Evolutionary conservation across 2,888 invertebrate genomes (phyloP).

Genomic region (Oegoconia quadripuncta): DNA sequence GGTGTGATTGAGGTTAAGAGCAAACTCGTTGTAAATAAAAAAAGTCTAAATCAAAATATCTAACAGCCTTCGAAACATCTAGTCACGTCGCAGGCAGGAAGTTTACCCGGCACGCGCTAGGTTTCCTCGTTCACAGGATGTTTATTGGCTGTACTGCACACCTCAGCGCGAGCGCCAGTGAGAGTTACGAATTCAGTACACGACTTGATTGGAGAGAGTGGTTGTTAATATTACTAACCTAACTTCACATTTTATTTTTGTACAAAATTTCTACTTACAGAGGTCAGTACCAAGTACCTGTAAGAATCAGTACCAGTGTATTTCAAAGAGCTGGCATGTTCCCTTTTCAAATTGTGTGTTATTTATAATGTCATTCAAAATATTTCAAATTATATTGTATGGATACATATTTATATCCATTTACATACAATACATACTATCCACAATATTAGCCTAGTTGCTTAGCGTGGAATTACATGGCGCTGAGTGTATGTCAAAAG

Average conservation of each 20-base stretch:
- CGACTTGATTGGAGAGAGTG: not conserved
- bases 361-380: too few species aligned
- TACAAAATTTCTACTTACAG: not conserved
- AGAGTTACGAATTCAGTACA: constrained; percentile 26
- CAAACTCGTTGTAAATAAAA: too few species aligned
- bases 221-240: not conserved
- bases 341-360: too few species aligned
- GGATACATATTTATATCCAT: too few species aligned
- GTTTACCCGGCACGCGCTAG: constrained; percentile 36
- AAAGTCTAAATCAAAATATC: too few species aligned
- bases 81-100: constrained; percentile 14
- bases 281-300: not conserved
- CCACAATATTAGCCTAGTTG: not conserved
- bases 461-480: too few species aligned
- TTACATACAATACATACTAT: not conserved
- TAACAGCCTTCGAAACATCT: not conserved
- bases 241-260: not conserved
- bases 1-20: too few species aligned
- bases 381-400: too few species aligned
- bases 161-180: too few species aligned
- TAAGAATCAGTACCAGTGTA: too few species aligned
- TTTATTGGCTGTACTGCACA: constrained; percentile 12
- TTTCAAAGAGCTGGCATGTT: too few species aligned
- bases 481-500: too few species aligned
- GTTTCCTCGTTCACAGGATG: constrained; percentile 53